Base-by-base conservation (phyloP, 2,797 vertebrate species). In the Podargus strigoides region DNA sequence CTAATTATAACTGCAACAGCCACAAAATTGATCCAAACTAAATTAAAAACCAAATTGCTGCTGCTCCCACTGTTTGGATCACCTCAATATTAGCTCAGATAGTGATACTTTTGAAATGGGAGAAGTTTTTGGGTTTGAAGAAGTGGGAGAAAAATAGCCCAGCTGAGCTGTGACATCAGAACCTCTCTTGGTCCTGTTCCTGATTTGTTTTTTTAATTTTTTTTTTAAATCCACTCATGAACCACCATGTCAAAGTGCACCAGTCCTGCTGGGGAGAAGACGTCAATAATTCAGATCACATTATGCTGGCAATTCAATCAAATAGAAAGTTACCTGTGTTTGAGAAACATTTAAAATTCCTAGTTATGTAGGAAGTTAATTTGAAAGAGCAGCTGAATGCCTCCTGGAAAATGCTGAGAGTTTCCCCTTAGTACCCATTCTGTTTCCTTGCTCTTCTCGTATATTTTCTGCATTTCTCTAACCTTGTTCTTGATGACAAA, bases 401-500 rank as follows among this genome's bases (percentile, higher is more conserved):
- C 91, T 95, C 73, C 93, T 93, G 95, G 95, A 94, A 95, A 95
- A 68, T 28, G 46, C 89, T 15, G 79, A 78, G 92, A 83, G 52
- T 91, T 97, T 94, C 64, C 95, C 76, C 93, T 95, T 87, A 95
- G 81, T 90, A 94, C 77, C 72, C 88, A 93, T 94, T 95, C 89
- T 95, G 80, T 91, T 95, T 87, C 53, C 89, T 95, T 85, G 90
- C 83, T 93, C 82, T 83, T 93, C 52, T 19, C 32, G 2, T 85
- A 72, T 94, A 87, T 92, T 93, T 86, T 83, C 79, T 67, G 81
- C 62, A 93, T 95, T 91, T 85, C 81, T 96, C 84, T 95, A 92
- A 59, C 85, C 94, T 96, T 94, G 94, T 97, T 97, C 90, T 96
- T 97, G 94, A 96, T 96, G 96, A 97, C 92, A 96, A 97, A 96